Evolutionary conservation across 2,888 invertebrate species (phyloP), one percentile per base, ranked within the genome.

Genomic region (Pyralis farinalis): DNA sequence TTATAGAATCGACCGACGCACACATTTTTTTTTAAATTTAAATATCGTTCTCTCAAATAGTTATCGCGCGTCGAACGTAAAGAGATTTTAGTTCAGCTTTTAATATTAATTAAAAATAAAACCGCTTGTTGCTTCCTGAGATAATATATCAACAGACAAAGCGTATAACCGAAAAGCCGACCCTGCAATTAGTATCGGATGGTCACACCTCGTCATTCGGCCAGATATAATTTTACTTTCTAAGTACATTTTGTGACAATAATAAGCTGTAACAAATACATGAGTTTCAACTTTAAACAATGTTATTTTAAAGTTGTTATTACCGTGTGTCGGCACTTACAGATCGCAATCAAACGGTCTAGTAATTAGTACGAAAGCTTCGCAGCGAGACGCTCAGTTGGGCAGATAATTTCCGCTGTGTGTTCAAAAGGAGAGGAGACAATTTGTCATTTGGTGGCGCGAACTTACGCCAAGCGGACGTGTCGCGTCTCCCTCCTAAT

Each of bases 391-490:
- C 83, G 86, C 75, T 84, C 71, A 76, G 85, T 78, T 83, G 83
- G 83, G 78, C 80, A 82, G 83, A 87, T 86, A 86, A 87, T 87
- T 88, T 88, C 87, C 87, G 87, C 81, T 75, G 79, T 71, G 70
- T 76, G 77, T 78, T 87, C 87, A 85, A 87, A 88, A 84, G 86
- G 70, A 74, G 66, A 65, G 86, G 70, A 74, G 66, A 65, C 80
- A 85, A 88, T 88, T 88, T 87, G 87, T 88, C 87, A 88, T 82
- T 85, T 72, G 71, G 72, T 73, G 75, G 84, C 84, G 78, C 71
- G 77, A 78, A 76, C 77, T 76, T 73, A 66, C 66, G 68, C 62
- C 64, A 56, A 72, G 75, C 84, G 83, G 87, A 85, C 86, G 82
- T 77, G 70, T 64, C 63, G 67, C 67, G 64, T 58, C 77, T 61